These are phyloP conservation scores for Coptotermes formosanus DNA, from an alignment of 1,140 invertebrate genomes.

Conservation along the genomic window DNA sequence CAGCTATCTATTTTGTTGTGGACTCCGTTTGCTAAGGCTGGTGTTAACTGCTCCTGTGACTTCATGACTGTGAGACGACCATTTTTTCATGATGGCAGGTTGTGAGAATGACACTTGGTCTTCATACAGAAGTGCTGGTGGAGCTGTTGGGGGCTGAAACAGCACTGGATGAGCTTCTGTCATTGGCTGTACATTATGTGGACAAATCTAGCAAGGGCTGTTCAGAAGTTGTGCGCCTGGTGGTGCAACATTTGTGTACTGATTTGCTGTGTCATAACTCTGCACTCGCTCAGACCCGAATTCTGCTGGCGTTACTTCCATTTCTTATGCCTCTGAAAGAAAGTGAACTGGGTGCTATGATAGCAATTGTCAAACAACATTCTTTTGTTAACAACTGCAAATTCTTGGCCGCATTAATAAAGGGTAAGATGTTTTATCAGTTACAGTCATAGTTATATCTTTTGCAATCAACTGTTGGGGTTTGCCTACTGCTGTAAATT, in stretches of 20 bases:
- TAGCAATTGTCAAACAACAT: background rate
- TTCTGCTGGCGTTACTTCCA: constrained; percentile 21
- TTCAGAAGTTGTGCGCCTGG: background rate
- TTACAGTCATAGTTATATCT: no score
- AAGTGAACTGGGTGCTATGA: background rate
- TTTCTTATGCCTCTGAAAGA: constrained; percentile 1
- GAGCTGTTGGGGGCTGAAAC: background rate
- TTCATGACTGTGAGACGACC: no score
- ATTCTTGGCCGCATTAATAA: background rate
- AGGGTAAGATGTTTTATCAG: background rate
- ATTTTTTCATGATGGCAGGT: background rate
- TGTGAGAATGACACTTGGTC: background rate
- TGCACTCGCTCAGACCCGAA: background rate
- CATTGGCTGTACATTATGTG: background rate
- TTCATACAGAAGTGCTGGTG: background rate
- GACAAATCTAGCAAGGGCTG: background rate
- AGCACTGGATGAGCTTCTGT: background rate
- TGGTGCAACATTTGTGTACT: background rate
- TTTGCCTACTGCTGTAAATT: no score
- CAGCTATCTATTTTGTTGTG: no score
- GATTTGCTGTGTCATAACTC: background rate
- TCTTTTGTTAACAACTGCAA: background rate
- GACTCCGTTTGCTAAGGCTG: no score
- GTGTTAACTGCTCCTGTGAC: no score
- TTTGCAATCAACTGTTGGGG: no score